Percentiles rank a stretch among this genome's conserved stretches.
phyloP scores from a whole-genome alignment of 2,113 vertebrate genomes.

The Orthonyx spaldingii region DNA sequence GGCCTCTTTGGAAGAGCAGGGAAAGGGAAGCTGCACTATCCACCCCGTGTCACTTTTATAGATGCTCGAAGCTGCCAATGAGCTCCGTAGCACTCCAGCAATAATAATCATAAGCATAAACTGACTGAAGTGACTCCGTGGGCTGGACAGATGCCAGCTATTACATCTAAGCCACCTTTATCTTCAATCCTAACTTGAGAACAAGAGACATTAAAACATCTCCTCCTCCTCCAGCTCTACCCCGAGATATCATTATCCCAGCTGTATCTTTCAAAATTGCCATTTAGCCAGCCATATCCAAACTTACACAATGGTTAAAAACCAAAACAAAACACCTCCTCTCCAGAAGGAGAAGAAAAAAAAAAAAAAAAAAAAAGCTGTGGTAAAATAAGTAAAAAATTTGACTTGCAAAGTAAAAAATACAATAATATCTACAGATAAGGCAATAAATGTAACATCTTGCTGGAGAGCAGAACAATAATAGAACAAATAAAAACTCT shows the following conservation, averaged over 20 bases:
- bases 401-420: not conserved
- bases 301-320: not conserved
- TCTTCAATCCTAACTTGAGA: constrained; percentile 51
- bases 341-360: not conserved
- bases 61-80: constrained; percentile 64
- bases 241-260: not conserved
- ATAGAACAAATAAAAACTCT: not conserved
- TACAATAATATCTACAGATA: not conserved
- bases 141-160: constrained; percentile 69
- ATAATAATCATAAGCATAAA: constrained; percentile 67
- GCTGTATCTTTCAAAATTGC: not conserved
- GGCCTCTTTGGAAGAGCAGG: not conserved
- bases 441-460: not conserved
- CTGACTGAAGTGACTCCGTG: constrained; percentile 69
- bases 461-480: not conserved
- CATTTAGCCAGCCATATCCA: not conserved
- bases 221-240: not conserved
- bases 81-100: constrained; percentile 77
- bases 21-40: not conserved
- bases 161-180: constrained; percentile 68
- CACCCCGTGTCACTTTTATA: constrained; percentile 72
- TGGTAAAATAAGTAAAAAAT: not conserved
- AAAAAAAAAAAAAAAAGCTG: not conserved
- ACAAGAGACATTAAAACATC: constrained; percentile 34
- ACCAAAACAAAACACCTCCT: not conserved